Evolutionary conservation across 2,797 vertebrate species (phyloP), one percentile per base, ranked within the genome.

Genomic region (Manis crassicaudata): DNA sequence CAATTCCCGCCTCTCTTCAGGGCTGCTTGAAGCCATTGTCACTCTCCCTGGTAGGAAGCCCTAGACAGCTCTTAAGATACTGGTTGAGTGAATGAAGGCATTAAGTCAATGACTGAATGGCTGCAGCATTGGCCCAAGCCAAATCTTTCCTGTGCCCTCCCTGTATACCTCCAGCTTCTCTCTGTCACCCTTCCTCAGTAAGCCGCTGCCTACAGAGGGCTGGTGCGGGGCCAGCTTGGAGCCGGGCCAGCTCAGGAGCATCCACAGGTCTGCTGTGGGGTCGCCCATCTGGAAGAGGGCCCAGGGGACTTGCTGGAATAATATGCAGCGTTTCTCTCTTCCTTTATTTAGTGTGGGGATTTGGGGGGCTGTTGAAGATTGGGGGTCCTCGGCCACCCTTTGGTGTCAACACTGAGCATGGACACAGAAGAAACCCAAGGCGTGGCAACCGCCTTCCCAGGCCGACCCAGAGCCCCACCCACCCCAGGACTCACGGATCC

Each of bases 101-200:
- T 10, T 9, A 63, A 25, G 40, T 2, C 3, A 32, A 16, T 1
- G 10, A 7, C 10, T 10, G 20, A 11, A 1, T 6, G 8, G n/a
- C 7, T 2, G 18, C 35, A 32, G 17, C 17, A 0, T 14, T 6
- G 2, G 29, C 65, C 50, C 60, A 50, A 14, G 56, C n/a, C 75
- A 37, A 7, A 23, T 20, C 70, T 52, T 7, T 56, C 75, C n/a
- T 25, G n/a, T 40, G 18, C n/a, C 5, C 23, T 8, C 20, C 32
- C 0, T 0, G 14, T 5, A 16, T 5, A 16, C 37, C 58, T 85
- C 32, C 82, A 32, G 12, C 35, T 40, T 85, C 37, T 52, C 50
- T 11, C 32, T 6, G 46, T 21, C 73, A 23, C 10, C 20, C 29
- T 60, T 52, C 10, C 20, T 50, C 50, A 21, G 1, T 1, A 1